Percentiles rank a stretch among this genome's conserved stretches.
These are phyloP conservation scores for Spatula clypeata DNA, from an alignment of 2,797 vertebrate species.

Conservation along the genomic window DNA sequence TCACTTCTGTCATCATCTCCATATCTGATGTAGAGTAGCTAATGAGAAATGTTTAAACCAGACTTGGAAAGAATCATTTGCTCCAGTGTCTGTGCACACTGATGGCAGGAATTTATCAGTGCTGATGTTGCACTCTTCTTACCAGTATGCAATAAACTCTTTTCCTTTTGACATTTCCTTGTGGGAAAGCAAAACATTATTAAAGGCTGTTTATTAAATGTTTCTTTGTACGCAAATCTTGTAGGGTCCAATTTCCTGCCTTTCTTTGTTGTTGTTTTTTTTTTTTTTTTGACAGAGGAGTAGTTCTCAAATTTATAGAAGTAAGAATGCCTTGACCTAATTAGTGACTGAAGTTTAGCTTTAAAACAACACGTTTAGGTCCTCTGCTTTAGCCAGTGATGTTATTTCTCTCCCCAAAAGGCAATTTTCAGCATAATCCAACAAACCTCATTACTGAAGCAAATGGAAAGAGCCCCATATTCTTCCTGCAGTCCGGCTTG, in stretches of 20 bases:
- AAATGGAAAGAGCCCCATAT: background rate
- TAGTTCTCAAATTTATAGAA: background rate
- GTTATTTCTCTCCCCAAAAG: conserved; percentile 5
- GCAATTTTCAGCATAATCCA: background rate
- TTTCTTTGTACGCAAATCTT: background rate
- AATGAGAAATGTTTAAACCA: conserved; percentile 13
- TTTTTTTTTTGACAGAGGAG: conserved; percentile 23
- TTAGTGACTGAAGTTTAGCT: conserved; percentile 15
- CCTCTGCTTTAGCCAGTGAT: background rate
- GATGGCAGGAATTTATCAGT: background rate
- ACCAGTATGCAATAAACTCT: background rate
- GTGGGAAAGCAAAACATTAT: conserved; percentile 11
- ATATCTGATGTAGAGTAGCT: background rate
- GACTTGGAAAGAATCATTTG: background rate
- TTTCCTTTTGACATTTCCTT: background rate
- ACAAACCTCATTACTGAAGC: background rate
- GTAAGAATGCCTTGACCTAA: conserved; percentile 18
- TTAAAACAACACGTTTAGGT: background rate
- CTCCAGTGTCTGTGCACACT: background rate
- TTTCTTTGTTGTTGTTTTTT: background rate
- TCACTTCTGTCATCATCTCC: conserved; percentile 38
- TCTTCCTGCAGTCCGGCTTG: background rate
- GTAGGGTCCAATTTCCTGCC: background rate
- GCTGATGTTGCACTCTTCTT: background rate
- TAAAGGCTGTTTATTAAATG: conserved; percentile 13